Evolutionary conservation across 2,888 invertebrate genomes (phyloP), one percentile per base, ranked within the genome.

Genomic region (Sussaba pulchella): DNA sequence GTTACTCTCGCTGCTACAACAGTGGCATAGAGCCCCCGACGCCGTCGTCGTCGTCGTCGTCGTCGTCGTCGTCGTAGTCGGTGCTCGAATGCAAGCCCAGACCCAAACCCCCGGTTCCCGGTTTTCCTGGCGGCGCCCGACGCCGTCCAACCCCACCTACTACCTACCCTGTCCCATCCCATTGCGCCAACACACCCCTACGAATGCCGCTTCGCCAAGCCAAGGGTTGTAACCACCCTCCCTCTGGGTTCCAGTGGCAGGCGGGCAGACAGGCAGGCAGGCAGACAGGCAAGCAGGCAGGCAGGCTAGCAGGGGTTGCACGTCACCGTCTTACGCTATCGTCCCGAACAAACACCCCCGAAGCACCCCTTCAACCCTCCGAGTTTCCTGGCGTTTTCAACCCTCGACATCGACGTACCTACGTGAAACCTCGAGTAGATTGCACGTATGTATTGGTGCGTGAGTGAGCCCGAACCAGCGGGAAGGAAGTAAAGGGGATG

Each of bases 261-360:
- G 87, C 85, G 87, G 79, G 73, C 81, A 63, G 70, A 45, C 79
- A 79, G 78, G 75, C 75, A 83, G 84, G 84, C 85, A 85, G 86
- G 80, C 84, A 85, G 86, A 80, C 86, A 83, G 67, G 88, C 86
- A 86, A 87, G 91, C 75, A 83, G 84, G 84, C 85, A 85, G 86
- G 80, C 84, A 85, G 86, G 81, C 86, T 84, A 64, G 88, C 86
- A 86, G 87, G 91, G 89, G 88, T 88, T 91, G 89, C 90, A 90
- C 91, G 91, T 91, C 91, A 91, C 91, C 91, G 90, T 91, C 91
- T 91, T 91, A 89, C 89, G 87, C 91, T 91, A 91, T 91, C 91
- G 90, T 90, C 88, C 89, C 91, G 91, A 91, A 90, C 91, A 91
- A 92, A 92, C 89, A 91, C 88, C 86, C 81, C 85, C 87, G 63